Conservation (phyloP, 1,140 invertebrate genomes). For the Dreissena polymorpha region DNA sequence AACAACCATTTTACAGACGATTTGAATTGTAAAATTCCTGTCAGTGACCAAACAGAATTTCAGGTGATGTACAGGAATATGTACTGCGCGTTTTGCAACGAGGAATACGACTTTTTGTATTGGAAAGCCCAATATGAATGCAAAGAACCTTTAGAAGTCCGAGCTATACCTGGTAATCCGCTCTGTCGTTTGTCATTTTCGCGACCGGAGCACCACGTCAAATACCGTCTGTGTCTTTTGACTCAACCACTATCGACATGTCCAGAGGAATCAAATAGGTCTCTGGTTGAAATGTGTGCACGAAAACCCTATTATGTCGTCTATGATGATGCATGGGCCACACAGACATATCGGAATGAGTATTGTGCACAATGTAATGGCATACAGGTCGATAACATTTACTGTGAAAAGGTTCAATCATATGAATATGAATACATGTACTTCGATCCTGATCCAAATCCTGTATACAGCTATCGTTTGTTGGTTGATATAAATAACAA, state of each 20-base stretch:
- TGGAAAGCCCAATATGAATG: not conserved
- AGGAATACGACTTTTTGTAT: not conserved
- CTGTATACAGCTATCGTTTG: slow-evolving; percentile 58
- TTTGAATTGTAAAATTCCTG: not conserved
- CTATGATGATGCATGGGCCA: not conserved
- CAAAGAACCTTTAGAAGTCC: not conserved
- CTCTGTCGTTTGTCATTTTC: not conserved
- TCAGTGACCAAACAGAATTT: not conserved
- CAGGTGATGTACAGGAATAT: slow-evolving; percentile 18
- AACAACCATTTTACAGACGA: not conserved
- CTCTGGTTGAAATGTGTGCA: not conserved
- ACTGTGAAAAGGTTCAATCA: not conserved
- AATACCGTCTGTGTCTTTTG: not conserved
- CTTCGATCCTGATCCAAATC: not conserved
- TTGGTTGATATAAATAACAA: slow-evolving; percentile 58
- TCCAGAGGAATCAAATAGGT: not conserved
- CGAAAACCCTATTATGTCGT: not conserved
- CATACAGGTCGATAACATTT: not conserved
- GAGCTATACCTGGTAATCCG: not conserved
- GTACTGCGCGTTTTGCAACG: slow-evolving; percentile 21
- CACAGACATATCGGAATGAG: not conserved
- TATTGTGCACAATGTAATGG: slow-evolving; percentile 5
- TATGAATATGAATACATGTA: not conserved
- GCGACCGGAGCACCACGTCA: not conserved
- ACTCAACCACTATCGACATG: not conserved